Conservation (phyloP, 37 sponge, comb jelly and placozoan species). For the Corticium candelabrum region DNA sequence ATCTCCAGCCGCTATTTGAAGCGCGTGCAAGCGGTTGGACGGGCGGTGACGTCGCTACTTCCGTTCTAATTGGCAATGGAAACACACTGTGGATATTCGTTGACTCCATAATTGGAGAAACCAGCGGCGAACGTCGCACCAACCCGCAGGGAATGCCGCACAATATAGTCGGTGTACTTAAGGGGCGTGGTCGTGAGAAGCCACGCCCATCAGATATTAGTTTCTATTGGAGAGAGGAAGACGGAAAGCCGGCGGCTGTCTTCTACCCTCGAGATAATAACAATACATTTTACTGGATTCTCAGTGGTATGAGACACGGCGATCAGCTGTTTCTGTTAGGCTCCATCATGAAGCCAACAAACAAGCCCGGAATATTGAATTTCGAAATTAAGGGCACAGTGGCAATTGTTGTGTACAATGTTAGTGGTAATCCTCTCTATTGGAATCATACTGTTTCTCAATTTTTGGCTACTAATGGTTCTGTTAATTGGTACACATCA, state of each 20-base stretch:
- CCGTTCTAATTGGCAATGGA: not conserved
- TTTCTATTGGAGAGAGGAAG: not conserved
- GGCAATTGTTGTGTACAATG: not conserved
- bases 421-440: not conserved
- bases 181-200: not conserved
- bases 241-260: not conserved
- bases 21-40: not conserved
- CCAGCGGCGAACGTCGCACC: not conserved
- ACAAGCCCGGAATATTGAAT: not conserved
- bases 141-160: not conserved
- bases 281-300: not conserved
- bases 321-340: not conserved
- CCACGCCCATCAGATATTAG: not conserved
- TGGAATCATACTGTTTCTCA: not conserved
- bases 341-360: not conserved
- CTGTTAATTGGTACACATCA: not conserved
- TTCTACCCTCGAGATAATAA: not conserved
- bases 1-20: not conserved
- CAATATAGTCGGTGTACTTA: not conserved
- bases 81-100: not conserved
- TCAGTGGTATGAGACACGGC: not conserved
- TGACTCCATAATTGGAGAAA: not conserved
- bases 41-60: not conserved
- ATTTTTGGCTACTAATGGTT: not conserved
- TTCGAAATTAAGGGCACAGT: not conserved